A percentile compares a stretch with the other conserved stretches of the same genome.
Evolutionary conservation across 2,888 invertebrate species (phyloP).

Genomic region (Nomada ruficornis): DNA sequence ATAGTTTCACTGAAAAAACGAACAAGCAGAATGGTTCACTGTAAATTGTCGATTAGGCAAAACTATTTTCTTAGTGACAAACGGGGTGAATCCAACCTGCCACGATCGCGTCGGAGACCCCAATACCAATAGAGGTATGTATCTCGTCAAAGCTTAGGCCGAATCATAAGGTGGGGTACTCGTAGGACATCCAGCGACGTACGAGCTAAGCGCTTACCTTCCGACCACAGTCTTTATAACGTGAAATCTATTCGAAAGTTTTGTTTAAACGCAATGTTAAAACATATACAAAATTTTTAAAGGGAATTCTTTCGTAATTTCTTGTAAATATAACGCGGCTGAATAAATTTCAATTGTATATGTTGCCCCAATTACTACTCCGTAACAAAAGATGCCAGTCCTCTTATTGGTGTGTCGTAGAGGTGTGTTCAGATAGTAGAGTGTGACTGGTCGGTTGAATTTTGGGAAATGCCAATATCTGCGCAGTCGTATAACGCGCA

Average conservation of each 20-base stretch:
- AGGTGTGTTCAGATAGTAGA: constrained; percentile 63
- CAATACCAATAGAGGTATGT: constrained; percentile 66
- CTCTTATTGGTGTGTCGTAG: constrained; percentile 61
- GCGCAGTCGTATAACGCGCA: constrained; percentile 58
- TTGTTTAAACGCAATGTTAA: constrained; percentile 7
- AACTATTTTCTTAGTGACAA: constrained; percentile 47
- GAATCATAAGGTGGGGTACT: constrained; percentile 67
- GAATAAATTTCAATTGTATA: constrained; percentile 70
- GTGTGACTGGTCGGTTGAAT: constrained; percentile 60
- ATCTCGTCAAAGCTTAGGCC: constrained; percentile 62
- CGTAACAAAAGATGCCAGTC: constrained; percentile 25
- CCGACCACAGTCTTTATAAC: constrained; percentile 10
- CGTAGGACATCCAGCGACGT: constrained; percentile 60
- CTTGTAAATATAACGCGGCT: constrained; percentile 49
- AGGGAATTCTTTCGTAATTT: constrained; percentile 10
- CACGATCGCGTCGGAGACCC: constrained; percentile 75
- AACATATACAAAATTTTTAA: constrained; percentile 37
- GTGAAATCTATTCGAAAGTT: constrained; percentile 3
- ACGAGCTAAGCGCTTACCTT: constrained; percentile 64
- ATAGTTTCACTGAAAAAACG: constrained; percentile 38
- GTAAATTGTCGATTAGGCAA: constrained; percentile 19
- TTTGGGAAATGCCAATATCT: constrained; percentile 64
- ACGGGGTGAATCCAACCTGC: constrained; percentile 71
- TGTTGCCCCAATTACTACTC: constrained; percentile 62
- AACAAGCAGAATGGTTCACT: constrained; percentile 28